These are phyloP conservation scores for Ondatra zibethicus DNA, from an alignment of 2,113 vertebrate genomes.

Conservation along the genomic window DNA sequence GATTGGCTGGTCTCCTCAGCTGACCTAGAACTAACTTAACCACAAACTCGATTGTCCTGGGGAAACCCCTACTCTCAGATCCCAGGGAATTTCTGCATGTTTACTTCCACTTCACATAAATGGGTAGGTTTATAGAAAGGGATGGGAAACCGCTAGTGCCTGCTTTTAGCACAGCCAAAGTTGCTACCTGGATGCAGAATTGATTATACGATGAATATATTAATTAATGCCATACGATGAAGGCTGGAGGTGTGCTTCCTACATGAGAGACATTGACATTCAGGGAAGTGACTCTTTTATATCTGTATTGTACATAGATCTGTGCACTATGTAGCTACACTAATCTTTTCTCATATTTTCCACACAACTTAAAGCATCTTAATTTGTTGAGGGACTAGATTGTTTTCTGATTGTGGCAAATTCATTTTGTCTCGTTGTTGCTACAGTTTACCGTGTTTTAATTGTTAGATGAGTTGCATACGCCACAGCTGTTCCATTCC, in stretches of 20 bases:
- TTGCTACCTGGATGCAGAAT: constrained; percentile 4
- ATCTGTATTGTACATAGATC: neutral
- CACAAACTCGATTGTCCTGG: constrained; percentile 39
- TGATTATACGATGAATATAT: neutral
- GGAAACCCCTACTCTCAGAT: constrained; percentile 74
- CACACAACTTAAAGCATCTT: neutral
- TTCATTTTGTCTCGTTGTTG: neutral
- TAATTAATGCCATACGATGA: neutral
- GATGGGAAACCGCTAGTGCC: constrained; percentile 48
- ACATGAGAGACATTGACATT: neutral
- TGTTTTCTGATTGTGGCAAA: constrained; percentile 4
- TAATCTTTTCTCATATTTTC: constrained; percentile 3
- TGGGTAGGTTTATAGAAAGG: constrained; percentile 66
- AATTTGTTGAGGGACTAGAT: neutral
- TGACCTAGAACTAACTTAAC: constrained; percentile 37
- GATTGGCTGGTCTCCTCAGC: constrained; percentile 67
- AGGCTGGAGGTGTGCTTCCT: neutral
- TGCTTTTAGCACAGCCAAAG: neutral
- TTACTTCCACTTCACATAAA: constrained; percentile 77
- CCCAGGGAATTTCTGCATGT: constrained; percentile 77
- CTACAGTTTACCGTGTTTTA: neutral
- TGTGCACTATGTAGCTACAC: neutral
- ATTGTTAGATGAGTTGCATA: neutral
- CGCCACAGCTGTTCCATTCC: neutral
- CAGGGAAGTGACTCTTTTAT: neutral